Percentiles rank a stretch among this genome's conserved stretches.
These are phyloP conservation scores for Acanthisitta chloris DNA, from an alignment of 2,113 vertebrate species.

Conservation along the genomic window DNA sequence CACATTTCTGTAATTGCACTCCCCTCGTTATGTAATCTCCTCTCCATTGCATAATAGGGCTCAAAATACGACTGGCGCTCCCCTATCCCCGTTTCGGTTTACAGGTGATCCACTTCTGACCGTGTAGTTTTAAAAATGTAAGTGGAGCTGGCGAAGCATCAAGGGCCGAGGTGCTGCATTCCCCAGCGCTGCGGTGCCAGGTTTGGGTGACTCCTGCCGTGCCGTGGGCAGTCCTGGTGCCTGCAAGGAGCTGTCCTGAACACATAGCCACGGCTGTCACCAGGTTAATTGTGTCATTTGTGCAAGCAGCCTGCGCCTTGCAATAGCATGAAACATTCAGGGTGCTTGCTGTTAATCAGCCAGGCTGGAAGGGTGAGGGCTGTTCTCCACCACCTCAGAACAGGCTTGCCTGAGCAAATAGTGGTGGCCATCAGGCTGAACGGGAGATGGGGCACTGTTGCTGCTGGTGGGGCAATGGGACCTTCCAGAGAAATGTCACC, in stretches of 20 bases:
- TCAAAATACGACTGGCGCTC: background rate
- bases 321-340: background rate
- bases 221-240: background rate
- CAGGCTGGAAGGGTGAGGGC: background rate
- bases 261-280: background rate
- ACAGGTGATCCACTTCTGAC: background rate
- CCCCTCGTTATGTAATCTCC: slow-evolving; percentile 7
- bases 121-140: background rate
- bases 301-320: background rate
- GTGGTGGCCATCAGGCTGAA: background rate
- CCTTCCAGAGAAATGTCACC: background rate
- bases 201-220: background rate
- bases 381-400: rapidly evolving
- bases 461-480: background rate
- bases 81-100: background rate
- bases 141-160: rapidly evolving
- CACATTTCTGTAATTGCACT: background rate
- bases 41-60: slow-evolving; percentile 35
- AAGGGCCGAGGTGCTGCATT: background rate
- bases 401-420: background rate
- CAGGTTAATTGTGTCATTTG: background rate
- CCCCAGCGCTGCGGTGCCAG: background rate
- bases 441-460: rapidly evolving
- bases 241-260: background rate
- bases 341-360: background rate